Base-by-base conservation (phyloP, 2,888 invertebrate species). In the Eupithecia insigniata region DNA sequence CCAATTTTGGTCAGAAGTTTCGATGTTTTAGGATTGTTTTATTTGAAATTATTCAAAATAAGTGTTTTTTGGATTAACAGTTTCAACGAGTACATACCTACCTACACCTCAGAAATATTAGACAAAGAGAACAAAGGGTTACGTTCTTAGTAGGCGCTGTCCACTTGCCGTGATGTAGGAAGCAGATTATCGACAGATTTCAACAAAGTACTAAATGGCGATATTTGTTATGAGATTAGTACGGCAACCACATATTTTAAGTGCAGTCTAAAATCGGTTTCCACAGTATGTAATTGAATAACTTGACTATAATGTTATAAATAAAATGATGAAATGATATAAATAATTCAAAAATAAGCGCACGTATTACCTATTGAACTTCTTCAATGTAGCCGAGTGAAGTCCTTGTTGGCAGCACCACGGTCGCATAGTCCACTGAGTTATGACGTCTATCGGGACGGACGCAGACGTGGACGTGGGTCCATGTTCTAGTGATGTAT, bases 381-480 rank as follows among this genome's bases (percentile, higher is more conserved):
- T 26, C 5, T 26, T 55, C 55, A 26, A 14, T 55, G 1, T 22
- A 10, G 12, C 12, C 12, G 36, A 16, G 30, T 18, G 7, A 43
- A 30, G 60, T 30, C 30, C 1, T 36, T 22, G 67, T 36, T 67
- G 67, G 67, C 67, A 67, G 28, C 67, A 67, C 58, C 22, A 22
- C 12, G 14, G 36, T 26, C 22, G 26, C 64, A 32, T 62, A 62
- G 61, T 64, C 58, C 43, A 22, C 36, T 67, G 61, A 73, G 73
- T 73, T 73, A 73, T 73, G 68, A 73, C 67, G 67, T 65, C 66
- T 60, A 67, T 12, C 16, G n/a, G 64, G 46, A 26, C 32, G 36
- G 34, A 70, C 70, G 61, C 60, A 16, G 32, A 55, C 3, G 26
- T 26, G 55, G 14, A 55, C 26, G 55, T 26, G 55, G 55, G 55